phyloP scores from a whole-genome alignment of 2,113 vertebrate genomes.

The Poicephalus meyeri region DNA sequence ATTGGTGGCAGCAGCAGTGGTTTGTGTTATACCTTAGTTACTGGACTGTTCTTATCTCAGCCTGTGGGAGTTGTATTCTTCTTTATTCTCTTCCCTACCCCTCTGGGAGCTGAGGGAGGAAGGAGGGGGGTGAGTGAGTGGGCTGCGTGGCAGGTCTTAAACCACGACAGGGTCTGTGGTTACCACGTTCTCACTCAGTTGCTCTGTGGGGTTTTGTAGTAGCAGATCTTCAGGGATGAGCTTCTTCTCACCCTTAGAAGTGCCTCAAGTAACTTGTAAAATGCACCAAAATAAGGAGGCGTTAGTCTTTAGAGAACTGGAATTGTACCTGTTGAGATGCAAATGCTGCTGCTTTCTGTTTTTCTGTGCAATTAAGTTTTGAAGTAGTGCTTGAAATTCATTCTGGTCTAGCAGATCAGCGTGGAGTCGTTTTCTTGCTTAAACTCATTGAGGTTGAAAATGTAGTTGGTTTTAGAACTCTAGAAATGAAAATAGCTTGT shows the following conservation, averaged over 20 bases:
- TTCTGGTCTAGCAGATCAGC: neutral
- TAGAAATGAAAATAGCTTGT: neutral
- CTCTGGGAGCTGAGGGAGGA: too few species aligned
- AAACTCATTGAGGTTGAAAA: neutral
- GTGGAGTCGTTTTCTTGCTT: neutral
- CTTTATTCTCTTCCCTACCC: too few species aligned
- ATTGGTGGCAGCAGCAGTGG: too few species aligned
- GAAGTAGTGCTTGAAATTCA: slow-evolving; percentile 15
- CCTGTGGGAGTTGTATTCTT: too few species aligned
- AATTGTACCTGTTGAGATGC: neutral
- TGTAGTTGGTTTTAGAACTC: neutral
- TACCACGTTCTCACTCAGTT: fast-evolving
- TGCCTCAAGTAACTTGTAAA: neutral
- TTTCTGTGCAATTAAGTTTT: neutral
- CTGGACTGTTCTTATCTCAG: too few species aligned
- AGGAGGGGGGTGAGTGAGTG: too few species aligned
- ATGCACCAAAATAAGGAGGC: neutral
- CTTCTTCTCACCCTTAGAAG: fast-evolving
- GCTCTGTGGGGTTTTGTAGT: neutral
- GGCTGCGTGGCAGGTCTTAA: too few species aligned
- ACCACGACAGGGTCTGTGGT: too few species aligned
- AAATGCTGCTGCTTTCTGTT: neutral
- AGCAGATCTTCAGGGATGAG: fast-evolving
- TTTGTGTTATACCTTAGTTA: too few species aligned
- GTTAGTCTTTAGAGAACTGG: neutral